phyloP scores from a whole-genome alignment of 2,797 vertebrate species.

The Sardinella longiceps region DNA sequence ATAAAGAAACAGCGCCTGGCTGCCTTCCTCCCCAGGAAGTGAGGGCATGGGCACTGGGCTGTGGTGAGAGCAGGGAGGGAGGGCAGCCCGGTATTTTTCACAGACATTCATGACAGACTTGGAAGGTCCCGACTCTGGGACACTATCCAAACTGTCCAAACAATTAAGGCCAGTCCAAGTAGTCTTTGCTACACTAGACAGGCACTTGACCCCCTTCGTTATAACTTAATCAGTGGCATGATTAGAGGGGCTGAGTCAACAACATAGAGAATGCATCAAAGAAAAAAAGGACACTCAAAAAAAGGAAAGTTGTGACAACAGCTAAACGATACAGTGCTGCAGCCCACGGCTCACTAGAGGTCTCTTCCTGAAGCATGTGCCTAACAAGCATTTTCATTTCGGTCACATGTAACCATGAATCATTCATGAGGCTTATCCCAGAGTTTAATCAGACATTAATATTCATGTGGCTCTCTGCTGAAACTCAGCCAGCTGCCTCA shows the following conservation, averaged over 20 bases:
- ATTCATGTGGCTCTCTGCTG: constrained; percentile 54
- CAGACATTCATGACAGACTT: constrained; percentile 52
- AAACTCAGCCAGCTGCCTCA: constrained; percentile 56
- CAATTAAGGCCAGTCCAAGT: constrained; percentile 45
- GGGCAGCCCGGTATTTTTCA: constrained; percentile 15
- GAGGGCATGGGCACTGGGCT: constrained; percentile 58
- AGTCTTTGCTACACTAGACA: constrained; percentile 31
- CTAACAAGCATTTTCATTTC: constrained; percentile 53
- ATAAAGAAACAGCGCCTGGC: constrained; percentile 98
- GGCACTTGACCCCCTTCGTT: constrained; percentile 47
- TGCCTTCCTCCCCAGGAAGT: constrained; percentile 95
- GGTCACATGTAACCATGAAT: constrained; percentile 47
- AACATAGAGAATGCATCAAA: constrained; percentile 35
- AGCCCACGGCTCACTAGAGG: constrained; percentile 21
- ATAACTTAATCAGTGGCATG: constrained; percentile 46
- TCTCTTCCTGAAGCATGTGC: constrained; percentile 15
- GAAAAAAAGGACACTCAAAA: constrained; percentile 27
- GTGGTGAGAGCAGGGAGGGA: background rate
- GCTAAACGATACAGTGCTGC: constrained; percentile 43
- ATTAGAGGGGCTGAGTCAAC: constrained; percentile 35
- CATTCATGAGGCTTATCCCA: constrained; percentile 43
- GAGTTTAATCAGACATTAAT: constrained; percentile 57
- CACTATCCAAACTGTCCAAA: constrained; percentile 36
- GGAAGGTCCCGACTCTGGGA: constrained; percentile 30
- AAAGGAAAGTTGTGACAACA: constrained; percentile 16